Conservation (phyloP, 2,888 invertebrate species). For the Cantharis flavilabris region DNA sequence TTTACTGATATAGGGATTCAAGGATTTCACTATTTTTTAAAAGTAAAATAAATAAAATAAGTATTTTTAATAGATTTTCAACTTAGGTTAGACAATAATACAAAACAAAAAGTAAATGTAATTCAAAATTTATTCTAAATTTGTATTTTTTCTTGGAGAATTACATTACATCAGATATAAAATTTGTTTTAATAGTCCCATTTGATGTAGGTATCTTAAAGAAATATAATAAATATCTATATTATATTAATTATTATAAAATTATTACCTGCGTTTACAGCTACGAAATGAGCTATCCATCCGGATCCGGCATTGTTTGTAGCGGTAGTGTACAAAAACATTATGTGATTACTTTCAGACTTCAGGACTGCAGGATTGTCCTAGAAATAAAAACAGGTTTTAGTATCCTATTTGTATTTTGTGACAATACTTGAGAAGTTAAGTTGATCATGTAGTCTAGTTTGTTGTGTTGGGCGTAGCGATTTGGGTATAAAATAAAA, state of each 20-base stretch:
- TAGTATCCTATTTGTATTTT: too few relatives aligned
- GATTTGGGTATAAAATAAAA: too few relatives aligned
- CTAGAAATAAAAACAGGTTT: neutral
- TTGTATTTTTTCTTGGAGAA: neutral
- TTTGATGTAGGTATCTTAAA: neutral
- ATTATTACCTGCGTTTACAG: conserved; percentile 27
- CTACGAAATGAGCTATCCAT: conserved; percentile 61
- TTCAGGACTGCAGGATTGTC: conserved; percentile 20
- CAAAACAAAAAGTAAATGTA: too few relatives aligned
- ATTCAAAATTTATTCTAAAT: too few relatives aligned
- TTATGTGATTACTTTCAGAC: conserved; percentile 56
- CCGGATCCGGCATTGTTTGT: conserved; percentile 74
- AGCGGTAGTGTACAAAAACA: conserved; percentile 67
- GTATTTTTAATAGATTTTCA: too few relatives aligned
- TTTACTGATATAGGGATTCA: too few relatives aligned
- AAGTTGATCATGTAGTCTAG: too few relatives aligned
- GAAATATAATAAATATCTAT: neutral
- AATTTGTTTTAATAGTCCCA: neutral
- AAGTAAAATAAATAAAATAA: too few relatives aligned
- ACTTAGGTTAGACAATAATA: too few relatives aligned
- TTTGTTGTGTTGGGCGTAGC: too few relatives aligned
- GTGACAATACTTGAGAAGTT: neutral
- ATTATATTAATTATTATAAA: neutral
- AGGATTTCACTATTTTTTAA: too few relatives aligned
- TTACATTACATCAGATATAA: neutral